Base-by-base conservation (phyloP, 2,797 vertebrate species). In the Valencia hispanica region DNA sequence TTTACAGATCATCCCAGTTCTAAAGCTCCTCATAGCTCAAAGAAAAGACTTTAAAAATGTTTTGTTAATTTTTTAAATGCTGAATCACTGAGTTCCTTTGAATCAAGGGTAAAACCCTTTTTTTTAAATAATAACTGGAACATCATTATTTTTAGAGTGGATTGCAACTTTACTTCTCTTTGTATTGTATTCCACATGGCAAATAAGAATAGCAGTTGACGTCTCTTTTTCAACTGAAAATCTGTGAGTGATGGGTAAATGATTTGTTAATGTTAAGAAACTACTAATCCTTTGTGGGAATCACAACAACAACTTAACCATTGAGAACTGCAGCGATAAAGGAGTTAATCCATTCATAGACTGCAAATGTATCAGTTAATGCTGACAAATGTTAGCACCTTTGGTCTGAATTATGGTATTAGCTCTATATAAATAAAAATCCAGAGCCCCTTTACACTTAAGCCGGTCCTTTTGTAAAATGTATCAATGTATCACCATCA, bases 311-410 rank as follows among this genome's bases (percentile, higher is more conserved):
- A 77, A 74, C 71, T 76, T 65, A 88, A 78, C 68, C 81, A 73
- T 75, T n/a, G 65, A 83, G 80, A 47, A 66, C 41, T 43, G 51
- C 72, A 7, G 25, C 41, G 84, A 88, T 86, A 83, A 81, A 76
- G 57, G 8, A 45, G 43, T 45, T 10, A 45, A 45, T 45, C 43
- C 8, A 10, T 45, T 45, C 43, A 45, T 45, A 9, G 43, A 70
- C 74, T 7, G 36, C 17, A n/a, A 74, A 80, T 51, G 86, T 86
- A 83, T 88, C 82, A 76, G n/a, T 69, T 3, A 75, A 53, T 75
- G 61, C 11, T 18, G 59, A 48, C 78, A 68, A 73, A 77, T 81
- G 83, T 43, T 39, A 79, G 83, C 73, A 86, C 74, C 74, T 85
- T 47, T 70, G 76, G 70, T 77, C 82, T 75, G 74, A 79, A 73